phyloP scores from a whole-genome alignment of 2,797 vertebrate species.

The Mormyrops attenuatus region DNA sequence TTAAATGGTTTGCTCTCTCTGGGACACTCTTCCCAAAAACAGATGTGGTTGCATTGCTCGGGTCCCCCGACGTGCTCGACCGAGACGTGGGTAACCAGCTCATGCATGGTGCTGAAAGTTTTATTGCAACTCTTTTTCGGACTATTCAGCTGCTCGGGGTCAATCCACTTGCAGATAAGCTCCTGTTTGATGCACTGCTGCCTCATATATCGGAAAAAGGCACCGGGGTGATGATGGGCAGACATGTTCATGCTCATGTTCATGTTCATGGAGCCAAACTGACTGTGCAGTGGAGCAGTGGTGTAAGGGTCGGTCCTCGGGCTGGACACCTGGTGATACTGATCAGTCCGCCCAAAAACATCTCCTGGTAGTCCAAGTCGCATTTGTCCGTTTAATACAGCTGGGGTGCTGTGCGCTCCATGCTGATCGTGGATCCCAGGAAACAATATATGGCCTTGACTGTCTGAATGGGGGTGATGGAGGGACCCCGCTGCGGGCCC shows the following conservation, averaged over 20 bases:
- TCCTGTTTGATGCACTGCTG: constrained; percentile 84
- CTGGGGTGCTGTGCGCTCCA: constrained; percentile 64
- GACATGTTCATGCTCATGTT: constrained; percentile 79
- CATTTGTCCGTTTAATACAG: constrained; percentile 76
- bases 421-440: constrained; percentile 75
- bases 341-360: constrained; percentile 75
- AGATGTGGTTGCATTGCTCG: constrained; percentile 78
- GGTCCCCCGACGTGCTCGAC: constrained; percentile 81
- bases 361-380: constrained; percentile 73
- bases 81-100: constrained; percentile 79
- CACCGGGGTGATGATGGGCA: constrained; percentile 70
- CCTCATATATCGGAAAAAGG: constrained; percentile 83
- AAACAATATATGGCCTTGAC: constrained; percentile 74
- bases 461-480: constrained; percentile 69
- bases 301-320: constrained; percentile 76
- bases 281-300: constrained; percentile 71
- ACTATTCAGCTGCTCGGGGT: constrained; percentile 69
- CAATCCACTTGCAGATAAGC: constrained; percentile 83
- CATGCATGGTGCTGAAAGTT: constrained; percentile 85
- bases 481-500: constrained; percentile 57
- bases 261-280: constrained; percentile 77
- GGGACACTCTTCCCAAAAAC: constrained; percentile 80
- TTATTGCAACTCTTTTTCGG: constrained; percentile 77
- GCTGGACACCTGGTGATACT: constrained; percentile 75
- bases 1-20: constrained; percentile 80